Conservation (phyloP, 1,140 invertebrate species). For the Galleria mellonella region DNA sequence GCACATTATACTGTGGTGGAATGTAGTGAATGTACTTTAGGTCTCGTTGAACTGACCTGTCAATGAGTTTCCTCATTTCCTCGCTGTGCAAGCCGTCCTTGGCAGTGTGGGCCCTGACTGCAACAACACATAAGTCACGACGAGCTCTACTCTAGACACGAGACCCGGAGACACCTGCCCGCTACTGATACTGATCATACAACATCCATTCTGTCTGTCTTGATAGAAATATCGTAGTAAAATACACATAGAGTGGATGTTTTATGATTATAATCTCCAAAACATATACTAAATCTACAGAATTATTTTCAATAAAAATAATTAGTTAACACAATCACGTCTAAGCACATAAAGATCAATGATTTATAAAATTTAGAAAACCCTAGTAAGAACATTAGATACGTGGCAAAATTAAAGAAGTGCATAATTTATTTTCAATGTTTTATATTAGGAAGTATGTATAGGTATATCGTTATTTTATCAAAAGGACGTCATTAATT, state of each 20-base stretch:
- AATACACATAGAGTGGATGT: too few relatives aligned
- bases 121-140: conserved; percentile 76
- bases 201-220: conserved; percentile 23
- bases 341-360: conserved; percentile 42
- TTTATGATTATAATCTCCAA: background rate
- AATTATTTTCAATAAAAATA: conserved; percentile 39
- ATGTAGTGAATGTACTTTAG: conserved; percentile 14
- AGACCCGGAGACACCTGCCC: conserved; percentile 39
- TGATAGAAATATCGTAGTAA: too few relatives aligned
- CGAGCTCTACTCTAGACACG: conserved; percentile 61
- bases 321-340: conserved; percentile 64
- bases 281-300: conserved; percentile 62
- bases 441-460: background rate
- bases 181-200: conserved; percentile 30
- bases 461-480: too few relatives aligned
- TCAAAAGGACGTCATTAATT: too few relatives aligned
- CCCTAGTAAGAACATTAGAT: conserved; percentile 3
- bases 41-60: conserved; percentile 83
- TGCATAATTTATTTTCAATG: background rate
- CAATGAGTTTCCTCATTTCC: conserved; percentile 96
- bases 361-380: conserved; percentile 24
- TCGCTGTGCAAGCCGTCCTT: conserved; percentile 94
- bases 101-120: conserved; percentile 80
- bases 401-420: conserved; percentile 25
- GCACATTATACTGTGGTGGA: background rate